Base-by-base conservation (phyloP, 2,797 vertebrate genomes). In the Eospalax fontanierii region DNA sequence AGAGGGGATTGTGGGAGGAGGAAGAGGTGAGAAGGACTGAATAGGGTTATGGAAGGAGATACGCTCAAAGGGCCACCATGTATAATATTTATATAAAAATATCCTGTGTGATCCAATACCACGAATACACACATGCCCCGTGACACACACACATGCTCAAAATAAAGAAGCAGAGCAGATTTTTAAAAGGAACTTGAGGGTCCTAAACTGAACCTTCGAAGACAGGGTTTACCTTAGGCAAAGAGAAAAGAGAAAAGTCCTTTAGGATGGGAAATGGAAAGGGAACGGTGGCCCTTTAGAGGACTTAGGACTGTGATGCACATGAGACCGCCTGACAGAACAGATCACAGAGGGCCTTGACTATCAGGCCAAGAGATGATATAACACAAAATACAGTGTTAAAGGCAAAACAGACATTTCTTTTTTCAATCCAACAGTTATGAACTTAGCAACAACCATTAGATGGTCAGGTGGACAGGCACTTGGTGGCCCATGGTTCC, bases 231-330 rank as follows among this genome's bases (percentile, higher is more conserved):
- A 63, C 46, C 26, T 92, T 16, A 87, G 85, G 76, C 57, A 86
- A 91, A 90, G 57, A 24, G 14, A 12, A 87, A 59, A 43, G 66
- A 35, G 46, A 66, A 91, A 95, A 86, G 14, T 38, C 73, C 68
- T 82, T 46, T 22, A n/a, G 10, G 46, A 28, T 11, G 9, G 19
- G 28, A 28, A 87, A 76, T 54, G 28, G 68, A 86, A 87, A 90
- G 61, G 24, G 30, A 75, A 63, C 65, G 70, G 14, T 8, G 71
- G 46, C 50, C 71, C 24, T 6, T 80, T 71, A 63, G 21, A 90
- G 54, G 24, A 59, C 81, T 74, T 54, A 61, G 19, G 26, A 30
- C 33, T 28, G 26, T 65, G 14, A 14, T 43, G 40, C 59, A 79
- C 3, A 33, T 14, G 28, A 79, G 19, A 38, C 15, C 38, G 43